Base-by-base conservation (phyloP, 1,140 invertebrate genomes). In the Liolophura sinensis region DNA sequence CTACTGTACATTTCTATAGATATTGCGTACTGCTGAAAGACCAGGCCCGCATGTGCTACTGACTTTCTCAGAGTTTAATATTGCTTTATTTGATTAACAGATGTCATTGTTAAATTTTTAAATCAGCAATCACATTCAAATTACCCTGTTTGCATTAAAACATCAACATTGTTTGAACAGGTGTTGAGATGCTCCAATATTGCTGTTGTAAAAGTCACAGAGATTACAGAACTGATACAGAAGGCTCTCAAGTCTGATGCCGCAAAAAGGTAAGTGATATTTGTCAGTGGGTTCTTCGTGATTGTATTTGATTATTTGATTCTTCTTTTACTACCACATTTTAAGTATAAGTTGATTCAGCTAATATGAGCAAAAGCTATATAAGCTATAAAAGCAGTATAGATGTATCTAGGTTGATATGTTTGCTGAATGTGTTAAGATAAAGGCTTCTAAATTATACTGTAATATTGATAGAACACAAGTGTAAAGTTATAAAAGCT, bases 191-290 rank as follows among this genome's bases (percentile, higher is more conserved):
- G 92, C 76, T 90, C 92, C 3, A 87, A 87, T 60, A 89, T 89
- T 76, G 93, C 93, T 31, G 88, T 91, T 24, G 87, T 89, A 49
- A 89, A 91, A 75, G 91, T 91, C 24, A 88, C 87, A 73, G 83
- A 87, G 62, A 83, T 95, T 27, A 91, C 95, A 22, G 88, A 91
- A 65, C 82, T 89, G 57, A 89, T 97, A 14, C 92, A 92, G 81
- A 86, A 88, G 58, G 86, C 87, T 31, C 85, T 97, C 0, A 86
- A 88, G 67, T 82, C 87, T 70, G 93, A 96, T 87, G 87, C 89
- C 62, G 84, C 89, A 73, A 83, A 87, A 67, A 89, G 90, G 90
- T 91, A 54, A 27, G 62, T 63, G 18, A 22, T 20, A 9, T 9
- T 58, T 3, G 12, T 54, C 3, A n/a, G 3, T 5, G 1, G 7